phyloP scores from a whole-genome alignment of 2,113 vertebrate species.

The Albula goreensis region DNA sequence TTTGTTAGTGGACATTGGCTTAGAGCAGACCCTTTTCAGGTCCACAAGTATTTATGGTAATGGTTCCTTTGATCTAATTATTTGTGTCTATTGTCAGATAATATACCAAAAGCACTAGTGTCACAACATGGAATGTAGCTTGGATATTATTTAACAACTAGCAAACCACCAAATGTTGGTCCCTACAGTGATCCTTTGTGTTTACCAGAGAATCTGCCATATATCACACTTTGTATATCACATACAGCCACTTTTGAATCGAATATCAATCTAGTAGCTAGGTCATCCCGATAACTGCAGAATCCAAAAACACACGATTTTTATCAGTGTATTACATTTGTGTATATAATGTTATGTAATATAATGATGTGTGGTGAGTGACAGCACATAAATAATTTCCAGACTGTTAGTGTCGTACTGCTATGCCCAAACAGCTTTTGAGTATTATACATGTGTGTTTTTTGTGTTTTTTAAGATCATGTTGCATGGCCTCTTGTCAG shows the following conservation, averaged over 20 bases:
- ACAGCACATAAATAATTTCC: too few relatives aligned
- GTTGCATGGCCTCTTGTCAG: constrained; percentile 57
- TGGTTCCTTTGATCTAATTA: background rate
- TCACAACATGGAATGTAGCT: background rate
- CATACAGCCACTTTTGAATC: background rate
- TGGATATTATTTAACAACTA: background rate
- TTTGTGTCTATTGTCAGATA: background rate
- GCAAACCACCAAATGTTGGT: background rate
- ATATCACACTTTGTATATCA: background rate
- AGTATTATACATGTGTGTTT: background rate
- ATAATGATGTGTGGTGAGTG: background rate
- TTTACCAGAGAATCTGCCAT: background rate
- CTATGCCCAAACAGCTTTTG: too few relatives aligned
- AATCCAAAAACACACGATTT: background rate
- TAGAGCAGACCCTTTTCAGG: background rate
- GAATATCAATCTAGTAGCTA: background rate
- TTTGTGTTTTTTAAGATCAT: constrained; percentile 55
- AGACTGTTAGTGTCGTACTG: too few relatives aligned
- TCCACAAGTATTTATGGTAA: background rate
- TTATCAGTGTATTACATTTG: background rate
- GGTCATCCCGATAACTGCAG: background rate
- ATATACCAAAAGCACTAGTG: background rate
- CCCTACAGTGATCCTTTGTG: background rate
- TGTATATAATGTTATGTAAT: too few relatives aligned
- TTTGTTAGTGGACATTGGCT: background rate